Conservation (phyloP, 2,888 invertebrate species). For the Nemotelus pantherinus region DNA sequence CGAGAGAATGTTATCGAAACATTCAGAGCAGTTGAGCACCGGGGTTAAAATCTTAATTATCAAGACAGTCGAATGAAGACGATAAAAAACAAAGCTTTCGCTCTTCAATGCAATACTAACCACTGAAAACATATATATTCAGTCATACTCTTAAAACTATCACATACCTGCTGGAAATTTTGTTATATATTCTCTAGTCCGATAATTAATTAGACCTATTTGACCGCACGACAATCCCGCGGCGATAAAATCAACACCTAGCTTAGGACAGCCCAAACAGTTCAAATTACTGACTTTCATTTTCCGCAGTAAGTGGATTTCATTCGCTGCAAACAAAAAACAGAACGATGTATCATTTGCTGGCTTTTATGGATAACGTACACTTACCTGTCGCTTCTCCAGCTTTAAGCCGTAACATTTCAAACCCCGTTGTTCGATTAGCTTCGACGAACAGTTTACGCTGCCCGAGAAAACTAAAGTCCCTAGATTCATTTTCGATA, state of each 20-base stretch:
- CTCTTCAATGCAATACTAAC: no score
- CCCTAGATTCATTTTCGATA: constrained; percentile 58
- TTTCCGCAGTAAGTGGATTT: constrained; percentile 60
- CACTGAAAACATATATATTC: no score
- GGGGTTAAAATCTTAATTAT: no score
- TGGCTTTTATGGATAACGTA: background rate
- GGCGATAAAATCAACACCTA: constrained; percentile 59
- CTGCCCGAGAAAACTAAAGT: constrained; percentile 61
- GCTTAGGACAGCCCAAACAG: constrained; percentile 61
- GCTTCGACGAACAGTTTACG: constrained; percentile 60
- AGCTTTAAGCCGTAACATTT: constrained; percentile 57
- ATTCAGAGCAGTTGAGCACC: no score
- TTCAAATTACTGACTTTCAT: constrained; percentile 60
- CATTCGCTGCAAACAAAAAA: constrained; percentile 51
- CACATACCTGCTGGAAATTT: constrained; percentile 58
- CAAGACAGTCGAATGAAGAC: no score
- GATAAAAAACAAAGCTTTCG: no score
- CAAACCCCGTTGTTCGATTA: constrained; percentile 60
- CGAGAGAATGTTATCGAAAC: no score
- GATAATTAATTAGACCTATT: constrained; percentile 59
- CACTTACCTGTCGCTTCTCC: constrained; percentile 16
- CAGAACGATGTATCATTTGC: background rate
- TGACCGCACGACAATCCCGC: constrained; percentile 61
- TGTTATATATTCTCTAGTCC: constrained; percentile 55
- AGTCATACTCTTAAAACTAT: background rate